These are phyloP conservation scores for Tachysurus fulvidraco DNA, from an alignment of 2,113 vertebrate species.

Conservation along the genomic window DNA sequence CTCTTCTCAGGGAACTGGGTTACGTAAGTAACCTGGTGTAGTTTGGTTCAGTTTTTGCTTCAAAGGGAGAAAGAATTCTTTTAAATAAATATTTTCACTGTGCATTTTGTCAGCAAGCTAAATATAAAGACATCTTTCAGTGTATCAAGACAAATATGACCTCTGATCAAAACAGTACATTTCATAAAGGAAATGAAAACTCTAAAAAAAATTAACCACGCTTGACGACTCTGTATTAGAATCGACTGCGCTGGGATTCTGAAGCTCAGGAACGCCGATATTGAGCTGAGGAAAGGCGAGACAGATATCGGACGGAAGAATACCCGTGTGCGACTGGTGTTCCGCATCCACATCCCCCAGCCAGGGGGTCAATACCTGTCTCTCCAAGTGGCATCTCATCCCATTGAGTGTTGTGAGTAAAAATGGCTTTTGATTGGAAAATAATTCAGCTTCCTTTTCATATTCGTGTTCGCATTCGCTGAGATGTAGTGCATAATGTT, in stretches of 20 bases:
- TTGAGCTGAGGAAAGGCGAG: constrained; percentile 96
- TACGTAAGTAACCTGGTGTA: too few relatives aligned
- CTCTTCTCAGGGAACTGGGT: too few relatives aligned
- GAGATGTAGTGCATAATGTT: background rate
- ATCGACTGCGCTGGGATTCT: constrained; percentile 97
- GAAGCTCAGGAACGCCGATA: constrained; percentile 95
- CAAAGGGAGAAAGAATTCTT: background rate
- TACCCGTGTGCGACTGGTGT: constrained; percentile 91
- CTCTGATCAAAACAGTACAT: too few relatives aligned
- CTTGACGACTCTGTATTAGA: constrained; percentile 63
- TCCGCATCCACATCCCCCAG: constrained; percentile 91
- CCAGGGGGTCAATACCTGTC: constrained; percentile 83
- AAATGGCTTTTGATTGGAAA: background rate
- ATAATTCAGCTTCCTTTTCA: background rate
- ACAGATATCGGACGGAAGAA: constrained; percentile 97
- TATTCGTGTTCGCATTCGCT: background rate
- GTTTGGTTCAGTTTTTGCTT: background rate
- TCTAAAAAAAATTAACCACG: too few relatives aligned
- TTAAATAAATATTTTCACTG: too few relatives aligned
- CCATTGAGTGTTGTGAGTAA: constrained; percentile 95
- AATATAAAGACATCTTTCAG: too few relatives aligned
- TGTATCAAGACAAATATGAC: too few relatives aligned
- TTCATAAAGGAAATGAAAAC: too few relatives aligned
- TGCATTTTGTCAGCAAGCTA: too few relatives aligned
- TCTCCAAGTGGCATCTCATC: constrained; percentile 89